Evolutionary conservation across 2,888 invertebrate species (phyloP).

Genomic region (Dasysyrphus albostriatus): DNA sequence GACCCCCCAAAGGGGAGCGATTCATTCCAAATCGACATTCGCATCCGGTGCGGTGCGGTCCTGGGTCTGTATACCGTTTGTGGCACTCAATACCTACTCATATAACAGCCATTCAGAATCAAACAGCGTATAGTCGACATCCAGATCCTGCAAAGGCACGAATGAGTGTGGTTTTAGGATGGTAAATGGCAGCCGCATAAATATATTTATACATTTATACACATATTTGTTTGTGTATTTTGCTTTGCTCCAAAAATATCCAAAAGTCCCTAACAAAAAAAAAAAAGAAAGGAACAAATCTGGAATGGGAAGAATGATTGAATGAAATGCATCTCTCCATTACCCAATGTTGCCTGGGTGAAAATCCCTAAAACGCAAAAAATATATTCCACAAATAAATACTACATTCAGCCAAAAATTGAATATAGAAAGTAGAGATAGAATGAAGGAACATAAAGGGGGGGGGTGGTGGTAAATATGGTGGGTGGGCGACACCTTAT

Average conservation of each 20-base stretch:
- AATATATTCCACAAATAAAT: slow-evolving; percentile 16
- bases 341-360: slow-evolving; percentile 42
- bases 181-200: slow-evolving; percentile 66
- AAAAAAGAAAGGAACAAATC: no score
- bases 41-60: slow-evolving; percentile 53
- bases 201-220: slow-evolving; percentile 29
- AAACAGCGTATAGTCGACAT: slow-evolving; percentile 35
- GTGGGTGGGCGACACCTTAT: slow-evolving; percentile 57
- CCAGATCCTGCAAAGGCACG: slow-evolving; percentile 38
- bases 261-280: not conserved
- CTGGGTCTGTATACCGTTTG: not conserved
- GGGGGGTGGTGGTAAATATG: slow-evolving; percentile 3
- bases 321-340: slow-evolving; percentile 73
- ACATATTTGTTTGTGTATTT: slow-evolving; percentile 11
- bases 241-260: slow-evolving; percentile 12
- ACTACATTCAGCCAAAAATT: slow-evolving; percentile 36
- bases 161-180: slow-evolving; percentile 71
- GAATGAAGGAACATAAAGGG: not conserved
- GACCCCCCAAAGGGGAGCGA: slow-evolving; percentile 35
- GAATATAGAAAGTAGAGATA: not conserved
- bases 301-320: slow-evolving; percentile 63
- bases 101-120: slow-evolving; percentile 25
- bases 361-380: slow-evolving; percentile 39
- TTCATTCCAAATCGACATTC: slow-evolving; percentile 70
- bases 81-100: not conserved